Base-by-base conservation (phyloP, 2,113 vertebrate genomes). In the Odocoileus hemionus region DNA sequence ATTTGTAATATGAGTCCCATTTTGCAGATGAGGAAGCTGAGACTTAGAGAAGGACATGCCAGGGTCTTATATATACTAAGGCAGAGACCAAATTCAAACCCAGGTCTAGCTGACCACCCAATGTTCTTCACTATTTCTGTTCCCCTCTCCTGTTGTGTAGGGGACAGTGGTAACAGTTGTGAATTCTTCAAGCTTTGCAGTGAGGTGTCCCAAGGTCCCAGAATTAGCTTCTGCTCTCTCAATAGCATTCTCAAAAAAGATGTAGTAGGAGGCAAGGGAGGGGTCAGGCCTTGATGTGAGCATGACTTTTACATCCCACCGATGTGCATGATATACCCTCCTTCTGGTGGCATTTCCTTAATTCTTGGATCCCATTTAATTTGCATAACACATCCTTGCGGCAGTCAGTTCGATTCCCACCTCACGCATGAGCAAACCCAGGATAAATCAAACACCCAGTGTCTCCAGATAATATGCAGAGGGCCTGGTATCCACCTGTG, bases 241-340 rank as follows among this genome's bases (percentile, higher is more conserved):
- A n/a, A 5, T 58, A 30, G 21, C 4, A 2, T 25, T 50, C 28
- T 61, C 30, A 26, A 17, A 52, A 17, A 60, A 23, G 16, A 25
- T 5, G 16, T 45, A 88, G 55, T 15, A 25, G 25, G 67, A 93
- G 16, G 30, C 21, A 3, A 87, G 33, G 19, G 15, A 13, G 13
- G 25, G 19, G 19, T 45, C 3, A 17, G 14, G 16, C 9, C 1
- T 0, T 11, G 50, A 36, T 6, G 4, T 12, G 26, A 58, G 28
- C 1, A 2, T 16, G 52, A 25, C 1, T 28, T 11, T 13, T 12
- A 1, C 12, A 15, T 36, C 17, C 28, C 0, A 6, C n/a, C 54
- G 5, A 9, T 5, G 1, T 43, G 12, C 47, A 0, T 28, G 0
- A 1, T 2, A 2, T 25, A 5, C 4, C 28, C 33, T 85, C 33